Base-by-base conservation (phyloP, 1,140 invertebrate genomes). In the Polypedilum vanderplanki region DNA sequence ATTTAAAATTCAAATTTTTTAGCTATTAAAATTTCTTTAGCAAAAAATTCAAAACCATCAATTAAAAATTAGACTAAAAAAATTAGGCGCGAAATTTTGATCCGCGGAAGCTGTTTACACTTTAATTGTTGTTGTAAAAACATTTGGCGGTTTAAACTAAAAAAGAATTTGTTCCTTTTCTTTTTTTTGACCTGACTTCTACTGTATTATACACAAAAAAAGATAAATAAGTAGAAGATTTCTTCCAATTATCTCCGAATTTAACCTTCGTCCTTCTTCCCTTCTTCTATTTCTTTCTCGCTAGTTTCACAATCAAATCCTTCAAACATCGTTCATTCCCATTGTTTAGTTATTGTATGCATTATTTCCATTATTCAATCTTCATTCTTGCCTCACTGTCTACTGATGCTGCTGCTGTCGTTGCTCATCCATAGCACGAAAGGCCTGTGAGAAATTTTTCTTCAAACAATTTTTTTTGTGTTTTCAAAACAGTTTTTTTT, bases 181-280 rank as follows among this genome's bases (percentile, higher is more conserved):
- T 57, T 20, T 70, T 70, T 70, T 70, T 22, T 70, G 65, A 70
- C 65, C 65, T 70, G 65, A 70, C 65, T 70, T 70, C 65, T 22
- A n/a, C 10, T 57, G 46, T 12, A n/a, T n/a, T n/a, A n/a, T 33
- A 33, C 24, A 33, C 24, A 33, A 33, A 33, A 33, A 33, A 33
- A 33, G n/a, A n/a, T n/a, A n/a, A n/a, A n/a, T n/a, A n/a, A n/a
- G 24, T 5, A 57, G 46, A 33, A 33, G 8, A 57, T 57, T 57
- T 70, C 10, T 70, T 18, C 65, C 65, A 70, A 70, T 70, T 70
- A 70, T 70, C 65, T 70, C 46, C n/a, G 46, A 57, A 70, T 70
- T 70, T 70, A 70, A 70, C 65, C 65, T 70, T 70, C 65, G 65
- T 70, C 65, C 17, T 70, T 70, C 17, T 57, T 57, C 65, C 65